These are phyloP conservation scores for Trochalopteron elliotii DNA, from an alignment of 2,113 vertebrate genomes.

Conservation along the genomic window DNA sequence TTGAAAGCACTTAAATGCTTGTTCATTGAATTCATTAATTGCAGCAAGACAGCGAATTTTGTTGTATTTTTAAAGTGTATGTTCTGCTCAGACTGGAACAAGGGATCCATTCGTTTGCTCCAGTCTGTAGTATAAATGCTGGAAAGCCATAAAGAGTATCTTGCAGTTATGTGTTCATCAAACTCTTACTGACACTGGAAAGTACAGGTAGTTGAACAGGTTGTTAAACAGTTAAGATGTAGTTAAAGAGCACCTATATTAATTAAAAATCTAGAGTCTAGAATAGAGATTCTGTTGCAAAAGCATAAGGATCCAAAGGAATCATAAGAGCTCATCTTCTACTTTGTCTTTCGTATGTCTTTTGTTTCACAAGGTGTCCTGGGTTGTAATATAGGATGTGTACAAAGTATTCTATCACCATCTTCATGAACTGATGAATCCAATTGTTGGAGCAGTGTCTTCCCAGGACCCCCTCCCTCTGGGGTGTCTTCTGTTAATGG, in stretches of 20 bases:
- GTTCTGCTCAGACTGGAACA: background rate
- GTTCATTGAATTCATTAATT: background rate
- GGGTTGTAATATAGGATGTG: too few relatives aligned
- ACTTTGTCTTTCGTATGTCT: background rate
- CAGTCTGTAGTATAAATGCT: background rate
- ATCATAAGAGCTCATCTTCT: background rate
- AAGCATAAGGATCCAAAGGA: background rate
- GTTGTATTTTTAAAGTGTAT: background rate
- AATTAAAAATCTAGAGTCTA: background rate
- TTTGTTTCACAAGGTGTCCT: background rate
- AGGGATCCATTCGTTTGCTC: background rate
- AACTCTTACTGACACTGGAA: background rate
- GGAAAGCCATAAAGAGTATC: background rate
- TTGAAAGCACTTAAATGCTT: conserved; percentile 11
- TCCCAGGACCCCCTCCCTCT: too few relatives aligned
- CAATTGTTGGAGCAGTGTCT: too few relatives aligned
- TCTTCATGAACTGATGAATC: too few relatives aligned
- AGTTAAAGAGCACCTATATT: background rate
- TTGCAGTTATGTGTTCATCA: background rate
- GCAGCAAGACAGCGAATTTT: background rate
- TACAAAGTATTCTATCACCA: too few relatives aligned
- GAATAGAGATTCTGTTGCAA: background rate
- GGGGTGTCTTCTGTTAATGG: too few relatives aligned
- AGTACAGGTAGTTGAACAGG: background rate
- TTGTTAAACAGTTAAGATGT: background rate